Percentiles rank a stretch among this genome's conserved stretches.
These are phyloP conservation scores for Heterocephalus glaber DNA, from an alignment of 2,113 vertebrate species.

Conservation along the genomic window DNA sequence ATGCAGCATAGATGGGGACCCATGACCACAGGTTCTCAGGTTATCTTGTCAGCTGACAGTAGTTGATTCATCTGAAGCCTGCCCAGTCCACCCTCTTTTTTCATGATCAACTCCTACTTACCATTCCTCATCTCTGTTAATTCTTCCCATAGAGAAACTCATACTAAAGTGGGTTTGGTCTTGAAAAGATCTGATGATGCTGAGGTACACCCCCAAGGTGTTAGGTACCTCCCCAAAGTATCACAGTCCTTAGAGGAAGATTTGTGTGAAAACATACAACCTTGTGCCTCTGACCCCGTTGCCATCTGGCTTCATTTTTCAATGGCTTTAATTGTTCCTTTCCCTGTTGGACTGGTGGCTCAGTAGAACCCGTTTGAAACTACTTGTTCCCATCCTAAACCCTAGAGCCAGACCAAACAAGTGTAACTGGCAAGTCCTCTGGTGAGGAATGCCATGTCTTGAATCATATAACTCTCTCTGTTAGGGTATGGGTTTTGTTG, in stretches of 20 bases:
- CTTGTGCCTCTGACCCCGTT: no score
- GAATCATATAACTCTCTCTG: constrained; percentile 31
- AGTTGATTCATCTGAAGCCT: background rate
- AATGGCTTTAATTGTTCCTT: background rate
- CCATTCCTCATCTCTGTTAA: background rate
- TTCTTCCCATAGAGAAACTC: background rate
- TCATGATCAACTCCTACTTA: background rate
- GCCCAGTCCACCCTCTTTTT: background rate
- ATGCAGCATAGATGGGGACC: background rate
- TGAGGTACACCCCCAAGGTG: background rate
- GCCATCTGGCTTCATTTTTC: no score
- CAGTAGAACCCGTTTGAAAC: background rate
- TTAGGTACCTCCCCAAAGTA: background rate
- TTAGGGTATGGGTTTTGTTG: background rate
- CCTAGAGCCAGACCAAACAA: background rate
- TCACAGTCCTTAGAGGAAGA: background rate
- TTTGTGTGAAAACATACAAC: no score
- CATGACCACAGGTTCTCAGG: background rate
- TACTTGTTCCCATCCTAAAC: background rate
- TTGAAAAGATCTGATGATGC: background rate
- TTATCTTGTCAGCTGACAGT: background rate
- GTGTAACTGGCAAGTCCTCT: background rate
- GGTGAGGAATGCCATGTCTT: background rate
- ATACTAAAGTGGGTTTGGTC: background rate
- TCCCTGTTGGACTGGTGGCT: background rate